Evolutionary conservation across 1,140 invertebrate species (phyloP).

Genomic region (Drosophila arizonae): DNA sequence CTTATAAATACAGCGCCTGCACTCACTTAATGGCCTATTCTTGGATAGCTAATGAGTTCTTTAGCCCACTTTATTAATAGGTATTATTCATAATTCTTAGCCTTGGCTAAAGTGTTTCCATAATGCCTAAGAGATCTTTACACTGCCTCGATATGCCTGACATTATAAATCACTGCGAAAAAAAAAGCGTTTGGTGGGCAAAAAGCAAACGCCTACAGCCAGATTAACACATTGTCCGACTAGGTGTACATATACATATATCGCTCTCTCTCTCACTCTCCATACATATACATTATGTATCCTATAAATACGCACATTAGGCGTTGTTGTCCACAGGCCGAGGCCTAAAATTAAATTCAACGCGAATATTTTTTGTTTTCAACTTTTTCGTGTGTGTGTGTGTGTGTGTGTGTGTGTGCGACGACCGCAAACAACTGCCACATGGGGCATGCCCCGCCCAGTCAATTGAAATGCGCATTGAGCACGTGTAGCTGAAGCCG

Average conservation of each 20-base stretch:
- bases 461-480: constrained; percentile 64
- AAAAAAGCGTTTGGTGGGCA: constrained; percentile 54
- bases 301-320: constrained; percentile 37
- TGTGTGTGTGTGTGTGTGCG: neutral
- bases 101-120: constrained; percentile 59
- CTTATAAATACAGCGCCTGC: neutral
- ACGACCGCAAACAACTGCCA: constrained; percentile 38
- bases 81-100: constrained; percentile 61
- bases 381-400: constrained; percentile 5
- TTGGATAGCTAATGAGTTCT: neutral
- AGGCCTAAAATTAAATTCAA: constrained; percentile 56
- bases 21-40: neutral
- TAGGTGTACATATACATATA: constrained; percentile 21
- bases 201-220: constrained; percentile 49
- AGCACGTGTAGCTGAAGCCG: constrained; percentile 46
- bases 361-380: constrained; percentile 4
- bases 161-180: constrained; percentile 23
- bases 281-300: neutral
- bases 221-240: constrained; percentile 60
- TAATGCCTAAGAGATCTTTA: constrained; percentile 52
- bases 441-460: constrained; percentile 32
- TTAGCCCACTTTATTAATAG: constrained; percentile 41
- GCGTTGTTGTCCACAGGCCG: constrained; percentile 24
- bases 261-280: neutral
- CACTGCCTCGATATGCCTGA: constrained; percentile 16